phyloP scores from a whole-genome alignment of 2,888 invertebrate species.

The Aleiodes alternator region DNA sequence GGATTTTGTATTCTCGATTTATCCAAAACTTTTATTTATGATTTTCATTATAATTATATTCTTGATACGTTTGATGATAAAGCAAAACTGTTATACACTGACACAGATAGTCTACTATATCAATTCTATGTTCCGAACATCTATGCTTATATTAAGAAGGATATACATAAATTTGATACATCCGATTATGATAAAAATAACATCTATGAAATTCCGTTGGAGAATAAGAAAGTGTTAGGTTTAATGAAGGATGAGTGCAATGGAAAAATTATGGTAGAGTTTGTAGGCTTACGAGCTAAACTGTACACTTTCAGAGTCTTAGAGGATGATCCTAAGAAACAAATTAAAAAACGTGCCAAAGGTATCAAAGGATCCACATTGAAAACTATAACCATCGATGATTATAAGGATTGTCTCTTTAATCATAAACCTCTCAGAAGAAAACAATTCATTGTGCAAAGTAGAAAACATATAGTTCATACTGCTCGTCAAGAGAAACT shows the following conservation, averaged over 20 bases:
- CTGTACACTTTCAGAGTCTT: conserved; percentile 53
- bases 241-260: conserved; percentile 65
- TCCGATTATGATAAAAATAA: conserved; percentile 57
- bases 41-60: neutral
- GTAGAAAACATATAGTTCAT: conserved; percentile 43
- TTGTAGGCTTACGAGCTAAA: conserved; percentile 62
- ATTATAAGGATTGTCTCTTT: conserved; percentile 39
- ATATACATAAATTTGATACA: conserved; percentile 66
- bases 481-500: neutral
- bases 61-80: neutral
- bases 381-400: conserved; percentile 45
- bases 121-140: conserved; percentile 66
- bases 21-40: conserved; percentile 60
- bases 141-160: conserved; percentile 60
- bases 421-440: conserved; percentile 32
- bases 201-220: conserved; percentile 56
- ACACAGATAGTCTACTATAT: conserved; percentile 64
- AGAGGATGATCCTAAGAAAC: conserved; percentile 16
- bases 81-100: neutral
- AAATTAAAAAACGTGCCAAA: conserved; percentile 43
- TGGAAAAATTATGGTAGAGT: conserved; percentile 61
- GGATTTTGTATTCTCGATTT: conserved; percentile 72
- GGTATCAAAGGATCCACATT: conserved; percentile 39
- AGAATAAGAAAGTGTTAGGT: conserved; percentile 62
- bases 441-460: conserved; percentile 46